Evolutionary conservation across 1,140 invertebrate species (phyloP), one percentile per base, ranked within the genome.

Genomic region (Pseudoatta argentina): DNA sequence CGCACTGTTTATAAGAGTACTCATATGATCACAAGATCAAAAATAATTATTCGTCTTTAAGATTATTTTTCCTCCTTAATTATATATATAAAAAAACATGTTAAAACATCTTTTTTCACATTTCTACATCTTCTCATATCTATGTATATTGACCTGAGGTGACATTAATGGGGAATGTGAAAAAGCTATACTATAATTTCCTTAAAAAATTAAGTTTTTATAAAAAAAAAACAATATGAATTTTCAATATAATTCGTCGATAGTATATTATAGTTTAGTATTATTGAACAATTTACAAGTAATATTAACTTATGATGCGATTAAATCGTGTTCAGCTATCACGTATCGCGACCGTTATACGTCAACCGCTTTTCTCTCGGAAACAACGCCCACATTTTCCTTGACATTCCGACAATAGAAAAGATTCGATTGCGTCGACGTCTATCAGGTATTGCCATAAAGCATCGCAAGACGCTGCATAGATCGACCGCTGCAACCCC

Each of bases 371-470:
- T 61, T 83, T 63, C 24, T 8, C 24, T 61, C 14, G 21, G 44
- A 82, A 82, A 82, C 57, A 82, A 86, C 87, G 83, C 83, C 87
- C 83, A 75, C 51, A 0, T 53, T 30, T 27, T 14, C 1, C 34
- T 5, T 27, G 6, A 69, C 63, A 39, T 75, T 7, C 27, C 14
- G 30, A 79, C 66, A 89, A 88, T 53, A 55, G 59, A 12, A 51
- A 67, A 89, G 88, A 89, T 69, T 30, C 85, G 83, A 89, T 69
- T 61, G 67, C 75, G 30, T 8, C 27, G 24, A 63, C 63, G 39
- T 53, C 24, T 77, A 71, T 12, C 5, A 24, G 18, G n/a, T 55
- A 73, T 88, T 71, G 72, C 14, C 44, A 51, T 39, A 66, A 86
- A 89, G 78, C 71, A 66, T 55, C 66, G 67, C 79, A 61, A 24